Conservation (phyloP, 2,888 invertebrate species). For the Lochmaea crataegi region DNA sequence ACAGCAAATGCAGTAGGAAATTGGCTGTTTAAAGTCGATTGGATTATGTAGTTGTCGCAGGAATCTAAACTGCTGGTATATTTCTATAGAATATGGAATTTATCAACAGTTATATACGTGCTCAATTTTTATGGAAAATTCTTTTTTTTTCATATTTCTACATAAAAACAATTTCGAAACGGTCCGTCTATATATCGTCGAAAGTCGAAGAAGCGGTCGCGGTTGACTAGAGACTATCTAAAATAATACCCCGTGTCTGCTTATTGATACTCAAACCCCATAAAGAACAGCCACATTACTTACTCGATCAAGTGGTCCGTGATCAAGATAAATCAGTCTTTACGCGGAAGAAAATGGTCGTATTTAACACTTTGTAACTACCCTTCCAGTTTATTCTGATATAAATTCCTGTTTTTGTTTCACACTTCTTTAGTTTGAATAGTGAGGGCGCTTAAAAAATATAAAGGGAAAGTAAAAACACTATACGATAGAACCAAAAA, state of each 20-base stretch:
- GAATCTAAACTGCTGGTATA: neutral
- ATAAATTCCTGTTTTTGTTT: constrained; percentile 21
- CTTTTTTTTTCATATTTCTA: no score
- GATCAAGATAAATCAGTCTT: constrained; percentile 48
- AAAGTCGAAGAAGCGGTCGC: constrained; percentile 32
- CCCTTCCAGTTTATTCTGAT: constrained; percentile 48
- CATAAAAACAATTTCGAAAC: no score
- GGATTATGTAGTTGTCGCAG: constrained; percentile 7
- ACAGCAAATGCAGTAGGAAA: constrained; percentile 27
- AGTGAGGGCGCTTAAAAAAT: constrained; percentile 1
- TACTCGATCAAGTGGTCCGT: constrained; percentile 41
- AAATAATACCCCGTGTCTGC: constrained; percentile 40
- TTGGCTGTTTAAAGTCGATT: constrained; percentile 19
- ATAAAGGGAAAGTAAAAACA: no score
- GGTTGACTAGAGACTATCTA: constrained; percentile 38
- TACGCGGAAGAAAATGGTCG: constrained; percentile 56
- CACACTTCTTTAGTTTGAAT: constrained; percentile 6
- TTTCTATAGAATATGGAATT: neutral
- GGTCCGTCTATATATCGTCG: constrained; percentile 19
- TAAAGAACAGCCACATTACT: constrained; percentile 40
- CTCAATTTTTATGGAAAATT: no score
- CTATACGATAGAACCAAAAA: no score
- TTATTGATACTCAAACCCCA: constrained; percentile 42
- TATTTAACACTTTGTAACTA: constrained; percentile 57
- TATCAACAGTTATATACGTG: no score